Evolutionary conservation across 2,888 invertebrate genomes (phyloP).

Genomic region (Synergus itoensis): DNA sequence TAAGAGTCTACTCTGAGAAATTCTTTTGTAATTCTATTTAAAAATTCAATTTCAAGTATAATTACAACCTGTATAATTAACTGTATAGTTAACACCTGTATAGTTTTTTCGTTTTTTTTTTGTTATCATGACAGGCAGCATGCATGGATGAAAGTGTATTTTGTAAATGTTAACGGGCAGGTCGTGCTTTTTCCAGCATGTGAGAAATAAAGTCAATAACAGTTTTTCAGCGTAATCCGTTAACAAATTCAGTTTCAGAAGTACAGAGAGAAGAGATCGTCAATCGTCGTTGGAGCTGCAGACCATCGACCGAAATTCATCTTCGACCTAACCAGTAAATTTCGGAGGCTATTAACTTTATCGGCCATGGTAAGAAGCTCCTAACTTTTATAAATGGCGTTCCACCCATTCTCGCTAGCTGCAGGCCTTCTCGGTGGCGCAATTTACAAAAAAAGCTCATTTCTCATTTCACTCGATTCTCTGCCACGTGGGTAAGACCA

Average conservation of each 20-base stretch:
- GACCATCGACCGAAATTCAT: slow-evolving; percentile 56
- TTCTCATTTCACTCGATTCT: slow-evolving; percentile 70
- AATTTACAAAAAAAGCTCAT: slow-evolving; percentile 73
- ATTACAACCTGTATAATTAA: too few relatives aligned
- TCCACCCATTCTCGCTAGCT: slow-evolving; percentile 53
- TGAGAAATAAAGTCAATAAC: slow-evolving; percentile 28
- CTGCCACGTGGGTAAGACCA: slow-evolving; percentile 52
- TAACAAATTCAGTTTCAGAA: slow-evolving; percentile 36
- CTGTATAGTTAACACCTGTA: too few relatives aligned
- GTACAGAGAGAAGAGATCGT: slow-evolving; percentile 40
- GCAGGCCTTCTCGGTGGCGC: slow-evolving; percentile 58
- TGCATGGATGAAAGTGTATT: neutral
- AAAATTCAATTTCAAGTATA: neutral
- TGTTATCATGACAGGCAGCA: neutral
- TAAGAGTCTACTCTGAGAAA: neutral
- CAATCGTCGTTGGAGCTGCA: slow-evolving; percentile 47
- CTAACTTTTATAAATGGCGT: slow-evolving; percentile 74
- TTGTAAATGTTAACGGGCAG: neutral
- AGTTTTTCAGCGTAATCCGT: slow-evolving; percentile 19
- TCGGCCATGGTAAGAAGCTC: slow-evolving; percentile 67
- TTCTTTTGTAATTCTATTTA: neutral
- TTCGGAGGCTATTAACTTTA: slow-evolving; percentile 74
- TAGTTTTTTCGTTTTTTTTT: neutral
- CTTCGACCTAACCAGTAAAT: slow-evolving; percentile 64
- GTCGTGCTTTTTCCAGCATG: neutral